A percentile compares a stretch with the other conserved stretches of the same genome.
These are phyloP conservation scores for Diplosoma virens DNA, from an alignment of 23 tunicate species.

Conservation along the genomic window DNA sequence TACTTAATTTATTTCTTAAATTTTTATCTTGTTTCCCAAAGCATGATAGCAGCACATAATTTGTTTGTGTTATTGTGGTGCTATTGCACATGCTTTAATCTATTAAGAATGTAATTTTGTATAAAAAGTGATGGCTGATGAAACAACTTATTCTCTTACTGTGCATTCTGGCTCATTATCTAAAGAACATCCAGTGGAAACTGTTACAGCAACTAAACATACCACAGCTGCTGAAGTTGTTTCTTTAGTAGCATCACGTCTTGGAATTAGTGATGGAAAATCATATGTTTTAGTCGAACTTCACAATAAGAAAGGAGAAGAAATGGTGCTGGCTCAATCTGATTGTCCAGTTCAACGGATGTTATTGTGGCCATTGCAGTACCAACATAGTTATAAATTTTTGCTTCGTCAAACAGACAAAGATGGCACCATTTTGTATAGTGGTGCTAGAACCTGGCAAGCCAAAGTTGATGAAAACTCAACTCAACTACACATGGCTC, in stretches of 20 bases:
- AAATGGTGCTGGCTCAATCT: constrained; percentile 36
- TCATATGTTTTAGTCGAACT: constrained; percentile 48
- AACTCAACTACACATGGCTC: constrained; percentile 44
- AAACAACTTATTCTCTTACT: constrained; percentile 15
- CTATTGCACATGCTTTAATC: background rate
- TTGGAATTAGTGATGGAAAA: constrained; percentile 13
- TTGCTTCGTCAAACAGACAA: constrained; percentile 45
- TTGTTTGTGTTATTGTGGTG: no score
- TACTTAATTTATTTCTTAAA: no score
- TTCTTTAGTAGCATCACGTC: background rate
- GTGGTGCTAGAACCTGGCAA: constrained; percentile 39
- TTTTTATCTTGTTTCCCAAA: no score
- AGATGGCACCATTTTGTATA: constrained; percentile 48
- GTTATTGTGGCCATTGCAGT: constrained; percentile 68
- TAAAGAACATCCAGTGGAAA: background rate
- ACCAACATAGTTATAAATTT: constrained; percentile 53
- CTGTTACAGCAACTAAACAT: constrained; percentile 36
- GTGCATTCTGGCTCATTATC: constrained; percentile 38
- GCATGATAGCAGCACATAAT: no score
- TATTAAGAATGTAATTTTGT: background rate
- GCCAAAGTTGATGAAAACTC: constrained; percentile 42
- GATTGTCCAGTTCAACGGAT: constrained; percentile 68
- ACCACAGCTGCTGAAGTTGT: constrained; percentile 60
- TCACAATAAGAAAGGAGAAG: constrained; percentile 50
- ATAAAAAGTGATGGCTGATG: background rate